phyloP scores from a whole-genome alignment of 92 coral and sea anemone species.

The Palythoa grandis region DNA sequence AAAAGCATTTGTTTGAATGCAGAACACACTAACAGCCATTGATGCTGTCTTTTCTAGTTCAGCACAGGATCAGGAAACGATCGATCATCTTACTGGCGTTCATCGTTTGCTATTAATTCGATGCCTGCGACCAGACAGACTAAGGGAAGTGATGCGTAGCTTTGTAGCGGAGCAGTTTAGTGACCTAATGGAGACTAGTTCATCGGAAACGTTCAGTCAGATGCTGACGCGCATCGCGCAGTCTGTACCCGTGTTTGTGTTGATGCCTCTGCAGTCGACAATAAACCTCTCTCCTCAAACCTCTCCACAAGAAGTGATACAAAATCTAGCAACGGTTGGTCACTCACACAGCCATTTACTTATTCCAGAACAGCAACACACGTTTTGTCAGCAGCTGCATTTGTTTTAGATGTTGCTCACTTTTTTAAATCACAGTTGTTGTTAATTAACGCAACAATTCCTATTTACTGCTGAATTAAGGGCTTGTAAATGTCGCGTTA shows the following conservation, averaged over 20 bases:
- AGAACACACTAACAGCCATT: not conserved
- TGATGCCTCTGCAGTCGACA: constrained; percentile 70
- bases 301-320: constrained; percentile 72
- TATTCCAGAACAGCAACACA: too few relatives aligned
- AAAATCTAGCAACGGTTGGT: constrained; percentile 83
- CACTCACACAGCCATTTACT: not conserved
- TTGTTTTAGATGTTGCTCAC: too few relatives aligned
- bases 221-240: constrained; percentile 72
- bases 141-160: constrained; percentile 70
- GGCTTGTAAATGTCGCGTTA: too few relatives aligned
- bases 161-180: constrained; percentile 71
- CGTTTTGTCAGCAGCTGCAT: too few relatives aligned
- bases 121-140: constrained; percentile 87
- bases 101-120: constrained; percentile 83
- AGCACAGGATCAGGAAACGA: constrained; percentile 36
- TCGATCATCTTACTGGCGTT: constrained; percentile 30
- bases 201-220: constrained; percentile 69
- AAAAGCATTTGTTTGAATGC: too few relatives aligned
- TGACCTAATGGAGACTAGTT: constrained; percentile 62
- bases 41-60: not conserved
- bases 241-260: constrained; percentile 83
- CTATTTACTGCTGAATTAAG: too few relatives aligned
- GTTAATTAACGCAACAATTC: too few relatives aligned
- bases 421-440: too few relatives aligned
- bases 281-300: constrained; percentile 61